Evolutionary conservation across 2,113 vertebrate genomes (phyloP), one percentile per base, ranked within the genome.

Genomic region (Platichthys flesus): DNA sequence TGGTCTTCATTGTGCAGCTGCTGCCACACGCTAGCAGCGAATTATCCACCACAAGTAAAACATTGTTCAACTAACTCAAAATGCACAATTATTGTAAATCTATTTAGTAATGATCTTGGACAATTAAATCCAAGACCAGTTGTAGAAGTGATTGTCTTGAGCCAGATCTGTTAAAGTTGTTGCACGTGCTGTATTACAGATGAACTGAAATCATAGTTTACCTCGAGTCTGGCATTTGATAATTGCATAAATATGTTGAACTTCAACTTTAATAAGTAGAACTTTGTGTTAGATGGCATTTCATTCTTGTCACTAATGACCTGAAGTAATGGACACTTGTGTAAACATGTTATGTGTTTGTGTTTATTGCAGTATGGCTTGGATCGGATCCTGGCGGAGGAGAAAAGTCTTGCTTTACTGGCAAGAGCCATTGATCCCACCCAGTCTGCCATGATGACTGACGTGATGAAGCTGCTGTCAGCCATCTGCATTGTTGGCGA

Each of bases 401-500:
- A 98, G 88, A 97, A 95, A 85, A 97, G 96, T 88, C 95, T 99
- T 82, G 89, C 91, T 13, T 92, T 99, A 71, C 76, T 99, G 85
- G 95, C 96, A 71, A 96, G 90, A 94, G 96, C 96, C 31, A 96
- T 99, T 55, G 96, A 99, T 91, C 96, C 97, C 24, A 93, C 84
- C 81, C 95, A 97, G 76, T 94, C 96, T 20, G 94, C 86, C 74
- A 97, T 98, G 97, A 99, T 98, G 98, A 98, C 96, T 0, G 98
- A 99, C 60, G 95, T 96, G 79, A 95, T 98, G 42, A 99, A 99
- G 88, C 95, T 99, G 23, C 95, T 99, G 9, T 99, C 98, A 67
- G 98, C 98, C 78, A 96, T 99, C 87, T 99, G 98, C 87, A 99
- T 99, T 77, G 95, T 99, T 65, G 97, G 97, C 77, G 98, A 99